These are phyloP conservation scores for Gasterosteus aculeatus DNA, from an alignment of 2,113 vertebrate genomes.

Conservation along the genomic window DNA sequence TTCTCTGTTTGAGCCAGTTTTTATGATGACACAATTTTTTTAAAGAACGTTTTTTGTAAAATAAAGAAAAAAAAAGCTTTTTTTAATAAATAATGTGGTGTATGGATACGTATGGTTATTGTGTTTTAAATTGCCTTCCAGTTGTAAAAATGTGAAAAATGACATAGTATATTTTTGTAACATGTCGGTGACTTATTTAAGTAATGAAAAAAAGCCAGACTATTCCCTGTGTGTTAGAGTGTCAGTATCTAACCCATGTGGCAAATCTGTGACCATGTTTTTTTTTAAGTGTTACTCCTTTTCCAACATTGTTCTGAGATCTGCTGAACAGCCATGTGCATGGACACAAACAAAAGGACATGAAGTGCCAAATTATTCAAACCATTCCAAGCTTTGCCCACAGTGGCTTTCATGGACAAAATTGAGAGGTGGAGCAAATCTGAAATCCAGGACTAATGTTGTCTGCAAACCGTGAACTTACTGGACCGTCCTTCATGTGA, in stretches of 20 bases:
- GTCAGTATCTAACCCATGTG: conserved; percentile 63
- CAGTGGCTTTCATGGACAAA: conserved; percentile 6
- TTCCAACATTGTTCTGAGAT: conserved; percentile 42
- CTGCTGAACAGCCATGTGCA: conserved; percentile 34
- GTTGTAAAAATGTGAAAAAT: conserved; percentile 70
- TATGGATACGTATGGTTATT: conserved; percentile 61
- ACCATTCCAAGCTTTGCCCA: conserved; percentile 14
- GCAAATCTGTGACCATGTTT: conserved; percentile 29
- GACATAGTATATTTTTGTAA: conserved; percentile 77
- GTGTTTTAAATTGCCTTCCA: conserved; percentile 76
- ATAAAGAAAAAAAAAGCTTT: conserved; percentile 24
- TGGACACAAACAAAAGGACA: conserved; percentile 11
- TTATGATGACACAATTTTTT: conserved; percentile 53
- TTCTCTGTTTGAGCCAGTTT: conserved; percentile 59
- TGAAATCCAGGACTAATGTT: not conserved
- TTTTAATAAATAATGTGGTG: conserved; percentile 42
- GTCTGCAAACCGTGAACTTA: not conserved
- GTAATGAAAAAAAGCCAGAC: conserved; percentile 44
- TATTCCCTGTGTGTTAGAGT: conserved; percentile 60
- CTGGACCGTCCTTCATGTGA: not conserved
- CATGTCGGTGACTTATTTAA: conserved; percentile 52
- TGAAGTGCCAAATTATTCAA: conserved; percentile 34
- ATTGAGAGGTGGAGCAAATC: not conserved
- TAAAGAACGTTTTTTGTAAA: conserved; percentile 49
- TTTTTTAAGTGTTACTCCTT: conserved; percentile 42